A percentile compares a stretch with the other conserved stretches of the same genome.
phyloP scores from a whole-genome alignment of 2,888 invertebrate genomes.

The Ephialtes manifestator region DNA sequence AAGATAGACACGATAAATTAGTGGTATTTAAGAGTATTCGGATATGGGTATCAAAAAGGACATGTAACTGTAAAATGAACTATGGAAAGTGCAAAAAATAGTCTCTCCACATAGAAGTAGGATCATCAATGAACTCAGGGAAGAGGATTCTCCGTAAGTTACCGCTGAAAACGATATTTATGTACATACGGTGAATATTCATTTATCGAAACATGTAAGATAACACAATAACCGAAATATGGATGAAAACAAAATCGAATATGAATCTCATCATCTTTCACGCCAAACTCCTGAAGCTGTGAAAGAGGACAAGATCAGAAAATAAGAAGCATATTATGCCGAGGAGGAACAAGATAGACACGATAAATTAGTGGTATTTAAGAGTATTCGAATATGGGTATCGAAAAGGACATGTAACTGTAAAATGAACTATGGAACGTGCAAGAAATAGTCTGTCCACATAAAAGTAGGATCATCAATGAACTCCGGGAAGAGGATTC shows the following conservation, averaged over 20 bases:
- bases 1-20: too few relatives aligned
- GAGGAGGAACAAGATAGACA: too few relatives aligned
- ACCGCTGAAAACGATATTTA: not conserved
- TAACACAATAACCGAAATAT: conserved; percentile 36
- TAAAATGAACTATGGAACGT: conserved; percentile 30
- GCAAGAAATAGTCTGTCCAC: not conserved
- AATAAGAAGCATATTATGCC: too few relatives aligned
- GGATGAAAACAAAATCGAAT: too few relatives aligned
- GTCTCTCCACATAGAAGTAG: not conserved
- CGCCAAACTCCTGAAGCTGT: not conserved
- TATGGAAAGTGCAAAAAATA: conserved; percentile 10
- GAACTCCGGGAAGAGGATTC: not conserved
- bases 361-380: too few relatives aligned
- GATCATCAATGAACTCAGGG: not conserved
- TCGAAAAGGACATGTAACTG: conserved; percentile 46
- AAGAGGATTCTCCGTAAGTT: not conserved
- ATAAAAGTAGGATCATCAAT: not conserved
- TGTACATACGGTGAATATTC: not conserved
- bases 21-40: too few relatives aligned
- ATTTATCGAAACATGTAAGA: conserved; percentile 8
- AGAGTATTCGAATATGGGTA: too few relatives aligned
- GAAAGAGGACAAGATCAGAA: not conserved
- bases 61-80: conserved; percentile 43
- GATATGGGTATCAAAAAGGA: conserved; percentile 13
- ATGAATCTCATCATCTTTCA: too few relatives aligned